These are phyloP conservation scores for Lemur catta DNA, from an alignment of 2,797 vertebrate species.

Conservation along the genomic window DNA sequence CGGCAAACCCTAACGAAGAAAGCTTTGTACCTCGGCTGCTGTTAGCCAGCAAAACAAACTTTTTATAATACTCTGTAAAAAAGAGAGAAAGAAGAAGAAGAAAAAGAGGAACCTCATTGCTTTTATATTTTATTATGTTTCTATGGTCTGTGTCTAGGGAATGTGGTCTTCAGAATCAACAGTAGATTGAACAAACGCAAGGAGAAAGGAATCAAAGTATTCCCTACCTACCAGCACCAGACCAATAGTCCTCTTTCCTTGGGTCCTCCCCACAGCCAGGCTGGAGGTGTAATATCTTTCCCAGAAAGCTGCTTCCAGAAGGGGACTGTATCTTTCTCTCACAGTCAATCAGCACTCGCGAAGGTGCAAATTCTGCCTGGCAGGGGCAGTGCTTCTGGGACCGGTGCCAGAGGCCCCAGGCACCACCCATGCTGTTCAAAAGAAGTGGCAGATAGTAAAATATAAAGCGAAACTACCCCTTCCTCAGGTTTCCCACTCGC, in stretches of 20 bases:
- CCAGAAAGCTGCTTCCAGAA: conserved; percentile 28
- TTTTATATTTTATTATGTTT: conserved; percentile 56
- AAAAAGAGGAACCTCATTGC: background rate
- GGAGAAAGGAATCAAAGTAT: background rate
- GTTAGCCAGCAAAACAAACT: conserved; percentile 82
- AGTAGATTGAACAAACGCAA: conserved; percentile 51
- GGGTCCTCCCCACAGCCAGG: background rate
- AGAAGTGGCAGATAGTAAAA: conserved; percentile 70
- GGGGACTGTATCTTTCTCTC: conserved; percentile 26
- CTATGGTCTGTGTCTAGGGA: conserved; percentile 70
- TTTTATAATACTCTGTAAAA: conserved; percentile 77
- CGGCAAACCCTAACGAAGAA: conserved; percentile 85
- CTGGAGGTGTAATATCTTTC: background rate
- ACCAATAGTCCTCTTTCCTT: background rate
- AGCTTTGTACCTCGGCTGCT: conserved; percentile 84
- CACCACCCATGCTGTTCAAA: conserved; percentile 63
- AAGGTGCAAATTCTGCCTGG: conserved; percentile 64
- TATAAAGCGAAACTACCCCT: conserved; percentile 31
- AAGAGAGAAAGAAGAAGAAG: background rate
- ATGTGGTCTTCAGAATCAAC: conserved; percentile 62
- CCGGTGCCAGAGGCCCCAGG: conserved; percentile 35
- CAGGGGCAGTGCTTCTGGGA: conserved; percentile 67
- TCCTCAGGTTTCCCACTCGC: background rate
- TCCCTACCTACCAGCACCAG: background rate
- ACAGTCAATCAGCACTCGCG: background rate